Evolutionary conservation across 1,140 invertebrate genomes (phyloP).

Genomic region (Elymnias hypermnestra): DNA sequence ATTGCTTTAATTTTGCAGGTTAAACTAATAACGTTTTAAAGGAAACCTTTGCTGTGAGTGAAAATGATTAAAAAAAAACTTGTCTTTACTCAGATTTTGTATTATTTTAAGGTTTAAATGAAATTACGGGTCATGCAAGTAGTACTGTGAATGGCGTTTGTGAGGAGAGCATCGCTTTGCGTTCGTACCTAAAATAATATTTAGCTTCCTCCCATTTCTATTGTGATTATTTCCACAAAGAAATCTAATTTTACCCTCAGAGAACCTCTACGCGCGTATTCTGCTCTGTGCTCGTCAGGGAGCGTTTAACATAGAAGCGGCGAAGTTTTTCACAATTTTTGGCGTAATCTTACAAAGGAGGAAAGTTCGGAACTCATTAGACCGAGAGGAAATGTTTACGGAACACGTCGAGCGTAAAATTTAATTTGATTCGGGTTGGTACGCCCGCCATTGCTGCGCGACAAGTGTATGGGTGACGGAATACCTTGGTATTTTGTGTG

Average conservation of each 20-base stretch:
- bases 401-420: conserved; percentile 47
- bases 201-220: too few species aligned
- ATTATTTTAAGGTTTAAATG: too few species aligned
- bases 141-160: too few species aligned
- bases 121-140: too few species aligned
- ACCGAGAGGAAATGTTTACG: conserved; percentile 43
- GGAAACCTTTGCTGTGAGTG: too few species aligned
- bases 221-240: too few species aligned
- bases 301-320: conserved; percentile 26
- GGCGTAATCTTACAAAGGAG: conserved; percentile 57
- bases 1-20: too few species aligned
- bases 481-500: background rate
- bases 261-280: background rate
- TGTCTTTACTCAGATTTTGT: too few species aligned
- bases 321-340: conserved; percentile 59
- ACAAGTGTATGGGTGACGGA: conserved; percentile 14
- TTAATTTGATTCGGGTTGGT: conserved; percentile 44
- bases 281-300: conserved; percentile 31
- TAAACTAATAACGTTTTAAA: too few species aligned
- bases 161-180: too few species aligned
- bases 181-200: too few species aligned
- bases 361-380: conserved; percentile 62
- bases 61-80: too few species aligned
- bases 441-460: conserved; percentile 10
- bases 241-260: background rate